Base-by-base conservation (phyloP, 2,888 invertebrate species). In the Ischnura elegans region DNA sequence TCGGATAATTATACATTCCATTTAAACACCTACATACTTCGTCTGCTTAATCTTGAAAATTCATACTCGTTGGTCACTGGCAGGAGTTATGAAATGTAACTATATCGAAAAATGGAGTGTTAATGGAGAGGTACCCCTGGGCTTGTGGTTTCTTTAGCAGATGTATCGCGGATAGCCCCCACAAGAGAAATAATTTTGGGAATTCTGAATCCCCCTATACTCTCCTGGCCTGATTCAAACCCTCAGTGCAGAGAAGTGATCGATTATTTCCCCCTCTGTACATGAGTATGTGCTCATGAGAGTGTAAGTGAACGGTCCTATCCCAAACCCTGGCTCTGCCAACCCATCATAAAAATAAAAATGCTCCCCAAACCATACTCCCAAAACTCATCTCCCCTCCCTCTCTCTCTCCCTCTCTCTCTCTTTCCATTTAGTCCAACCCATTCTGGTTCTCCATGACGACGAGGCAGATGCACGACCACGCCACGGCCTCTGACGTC, bases 401-500 rank as follows among this genome's bases (percentile, higher is more conserved):
- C 21, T 3, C n/a, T 21, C 61, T 25, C 61, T n/a, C 61, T 61
- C 21, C 61, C 61, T n/a, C 1, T 6, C 61, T 51, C 51, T 51
- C 13, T 19, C 8, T 51, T 13, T 1, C 4, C 13, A 6, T 25
- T 25, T n/a, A 21, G 25, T 25, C 61, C 25, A 61, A 21, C 61
- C 61, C 61, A 10, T 3, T 55, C 55, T 51, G n/a, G n/a, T n/a
- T n/a, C 51, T 36, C 51, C 43, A 42, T 36, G 21, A 36, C 51
- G 55, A n/a, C 61, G 45, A 19, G 25, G 29, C 61, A 90, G 90
- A 43, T 87, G 87, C 87, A 87, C 87, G 51, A 87, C n/a, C n/a
- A n/a, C 87, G 87, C 87, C 87, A 61, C 61, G 66, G 61, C 42
- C 66, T 61, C 90, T 90, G 90, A 90, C 90, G 90, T 90, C 90